A percentile compares a stretch with the other conserved stretches of the same genome.
Conservation (phyloP, 1,140 invertebrate genomes). For the Euura saliciscinereae region DNA sequence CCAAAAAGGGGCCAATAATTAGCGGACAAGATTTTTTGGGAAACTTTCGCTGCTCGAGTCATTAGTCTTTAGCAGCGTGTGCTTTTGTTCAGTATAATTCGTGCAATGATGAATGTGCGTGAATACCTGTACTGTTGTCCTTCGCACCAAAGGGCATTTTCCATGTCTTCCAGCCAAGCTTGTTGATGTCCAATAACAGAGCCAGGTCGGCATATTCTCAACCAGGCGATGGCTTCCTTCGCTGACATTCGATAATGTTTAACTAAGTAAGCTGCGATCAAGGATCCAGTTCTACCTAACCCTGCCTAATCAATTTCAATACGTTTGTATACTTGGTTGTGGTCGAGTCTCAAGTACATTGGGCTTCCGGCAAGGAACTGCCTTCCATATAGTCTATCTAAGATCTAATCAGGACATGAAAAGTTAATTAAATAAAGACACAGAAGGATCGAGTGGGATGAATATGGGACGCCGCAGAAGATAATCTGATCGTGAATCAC, state of each 20-base stretch:
- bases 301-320: constrained; percentile 66
- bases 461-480: too few relatives aligned
- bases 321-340: constrained; percentile 11
- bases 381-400: not conserved
- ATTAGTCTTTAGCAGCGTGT: not conserved
- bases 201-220: constrained; percentile 82
- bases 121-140: constrained; percentile 58
- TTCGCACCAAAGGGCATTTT: constrained; percentile 53
- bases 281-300: constrained; percentile 79
- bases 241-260: constrained; percentile 84
- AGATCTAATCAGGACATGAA: too few relatives aligned
- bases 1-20: constrained; percentile 10
- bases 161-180: constrained; percentile 72
- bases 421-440: too few relatives aligned
- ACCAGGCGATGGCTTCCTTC: constrained; percentile 83
- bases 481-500: too few relatives aligned
- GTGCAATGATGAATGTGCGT: constrained; percentile 1
- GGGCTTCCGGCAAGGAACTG: not conserved
- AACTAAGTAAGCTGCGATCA: constrained; percentile 85
- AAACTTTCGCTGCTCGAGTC: not conserved
- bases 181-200: constrained; percentile 86
- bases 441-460: too few relatives aligned
- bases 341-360: not conserved
- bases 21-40: constrained; percentile 12
- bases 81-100: constrained; percentile 4